Percentiles rank a stretch among this genome's conserved stretches.
phyloP scores from a whole-genome alignment of 2,113 vertebrate genomes.

The Tragelaphus strepsiceros region DNA sequence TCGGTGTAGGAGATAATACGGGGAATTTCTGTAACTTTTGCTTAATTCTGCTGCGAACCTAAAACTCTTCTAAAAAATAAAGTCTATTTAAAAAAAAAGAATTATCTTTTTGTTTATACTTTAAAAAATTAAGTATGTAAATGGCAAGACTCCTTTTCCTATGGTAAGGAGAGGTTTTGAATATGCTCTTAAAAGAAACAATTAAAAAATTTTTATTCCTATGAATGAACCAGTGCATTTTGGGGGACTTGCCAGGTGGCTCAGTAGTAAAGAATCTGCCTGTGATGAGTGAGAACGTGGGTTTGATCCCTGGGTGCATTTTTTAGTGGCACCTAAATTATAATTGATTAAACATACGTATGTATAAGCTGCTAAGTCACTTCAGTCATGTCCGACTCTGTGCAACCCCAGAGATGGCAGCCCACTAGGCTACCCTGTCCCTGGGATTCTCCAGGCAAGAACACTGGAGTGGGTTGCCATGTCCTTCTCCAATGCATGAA shows the following conservation, averaged over 20 bases:
- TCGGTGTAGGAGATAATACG: background rate
- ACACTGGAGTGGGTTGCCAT: too few relatives aligned
- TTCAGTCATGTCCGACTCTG: too few relatives aligned
- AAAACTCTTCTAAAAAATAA: background rate
- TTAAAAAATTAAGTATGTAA: constrained; percentile 6
- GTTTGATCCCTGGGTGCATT: background rate
- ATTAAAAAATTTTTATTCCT: background rate
- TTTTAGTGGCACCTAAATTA: background rate
- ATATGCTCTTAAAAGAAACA: background rate
- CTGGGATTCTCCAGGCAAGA: too few relatives aligned
- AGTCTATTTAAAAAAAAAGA: background rate
- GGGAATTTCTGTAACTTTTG: background rate
- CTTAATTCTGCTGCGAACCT: background rate
- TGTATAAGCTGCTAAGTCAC: background rate
- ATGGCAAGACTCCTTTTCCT: background rate
- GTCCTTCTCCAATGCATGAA: too few relatives aligned
- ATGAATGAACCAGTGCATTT: background rate
- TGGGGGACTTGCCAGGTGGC: background rate
- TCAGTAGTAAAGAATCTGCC: background rate
- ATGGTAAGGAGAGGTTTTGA: background rate
- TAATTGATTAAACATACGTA: background rate
- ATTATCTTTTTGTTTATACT: background rate
- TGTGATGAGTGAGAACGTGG: background rate
- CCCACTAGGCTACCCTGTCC: too few relatives aligned
- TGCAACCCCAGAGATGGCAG: too few relatives aligned